Conservation (phyloP, 2,888 invertebrate species). For the Hyalella azteca region DNA sequence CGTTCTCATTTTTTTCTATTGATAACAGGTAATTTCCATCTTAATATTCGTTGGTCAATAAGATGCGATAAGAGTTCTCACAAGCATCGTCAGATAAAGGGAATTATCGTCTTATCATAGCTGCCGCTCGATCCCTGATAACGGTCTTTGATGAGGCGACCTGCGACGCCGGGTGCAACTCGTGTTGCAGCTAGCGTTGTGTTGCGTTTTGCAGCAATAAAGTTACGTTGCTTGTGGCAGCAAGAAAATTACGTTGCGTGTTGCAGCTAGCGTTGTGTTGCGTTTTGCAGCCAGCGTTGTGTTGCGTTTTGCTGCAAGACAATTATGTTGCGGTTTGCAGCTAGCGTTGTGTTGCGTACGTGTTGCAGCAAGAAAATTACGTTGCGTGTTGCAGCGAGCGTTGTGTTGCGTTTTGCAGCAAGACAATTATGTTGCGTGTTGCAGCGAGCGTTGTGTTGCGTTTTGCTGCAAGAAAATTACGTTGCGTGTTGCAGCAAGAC, state of each 20-base stretch:
- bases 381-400: neutral
- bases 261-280: neutral
- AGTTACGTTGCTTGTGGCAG: neutral
- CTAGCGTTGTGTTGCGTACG: neutral
- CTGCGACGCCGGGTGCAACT: no score
- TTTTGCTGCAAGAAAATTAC: neutral
- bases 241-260: no score
- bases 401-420: neutral
- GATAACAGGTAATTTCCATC: neutral
- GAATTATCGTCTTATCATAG: neutral
- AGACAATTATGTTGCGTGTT: neutral
- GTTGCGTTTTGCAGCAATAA: neutral
- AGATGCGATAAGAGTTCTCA: conserved; percentile 6
- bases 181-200: neutral
- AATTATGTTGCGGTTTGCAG: neutral
- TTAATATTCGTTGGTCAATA: conserved; percentile 28
- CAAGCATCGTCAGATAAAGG: conserved; percentile 22
- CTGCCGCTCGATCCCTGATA: neutral
- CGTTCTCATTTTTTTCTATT: neutral
- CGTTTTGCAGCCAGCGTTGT: neutral
- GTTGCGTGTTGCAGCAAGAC: neutral
- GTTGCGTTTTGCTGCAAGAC: neutral
- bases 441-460: neutral
- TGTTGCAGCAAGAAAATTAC: no score
- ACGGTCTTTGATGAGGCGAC: neutral